These are phyloP conservation scores for Drosophila anomalipes DNA, from an alignment of 2,888 invertebrate species.

Conservation along the genomic window DNA sequence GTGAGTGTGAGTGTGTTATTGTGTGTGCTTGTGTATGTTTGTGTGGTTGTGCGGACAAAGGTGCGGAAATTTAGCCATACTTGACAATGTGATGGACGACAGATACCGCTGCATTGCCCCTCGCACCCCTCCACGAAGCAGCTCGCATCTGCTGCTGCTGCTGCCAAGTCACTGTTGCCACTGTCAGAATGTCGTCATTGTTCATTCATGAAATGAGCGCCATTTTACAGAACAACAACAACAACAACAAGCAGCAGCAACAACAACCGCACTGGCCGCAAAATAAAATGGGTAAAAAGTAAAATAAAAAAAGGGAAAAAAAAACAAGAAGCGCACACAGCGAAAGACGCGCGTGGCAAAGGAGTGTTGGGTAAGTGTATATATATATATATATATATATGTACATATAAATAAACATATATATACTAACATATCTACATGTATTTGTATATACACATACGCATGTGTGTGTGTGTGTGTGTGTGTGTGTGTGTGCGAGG, in stretches of 20 bases:
- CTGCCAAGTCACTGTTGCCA: conserved; percentile 47
- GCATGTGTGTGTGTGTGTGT: conserved; percentile 22
- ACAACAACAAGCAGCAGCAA: conserved; percentile 33
- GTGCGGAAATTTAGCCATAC: conserved; percentile 72
- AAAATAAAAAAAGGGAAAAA: conserved; percentile 19
- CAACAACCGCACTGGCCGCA: conserved; percentile 75
- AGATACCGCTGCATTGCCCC: conserved; percentile 62
- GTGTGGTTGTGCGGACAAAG: conserved; percentile 43
- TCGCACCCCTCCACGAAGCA: neutral
- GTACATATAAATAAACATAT: conserved; percentile 6
- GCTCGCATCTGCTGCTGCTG: conserved; percentile 5
- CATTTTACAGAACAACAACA: conserved; percentile 55
- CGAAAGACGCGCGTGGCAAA: conserved; percentile 62
- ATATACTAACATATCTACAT: conserved; percentile 2
- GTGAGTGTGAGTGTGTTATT: neutral
- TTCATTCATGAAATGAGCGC: conserved; percentile 78
- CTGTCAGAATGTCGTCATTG: conserved; percentile 80
- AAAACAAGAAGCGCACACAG: conserved; percentile 23
- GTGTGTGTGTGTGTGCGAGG: conserved; percentile 63
- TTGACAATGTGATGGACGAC: conserved; percentile 77
- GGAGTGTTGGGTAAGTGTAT: conserved; percentile 56
- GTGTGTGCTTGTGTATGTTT: conserved; percentile 10
- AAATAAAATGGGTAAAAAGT: conserved; percentile 54
- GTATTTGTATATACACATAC: neutral
- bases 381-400: conserved; percentile 7